Percentiles rank a stretch among this genome's conserved stretches.
These are phyloP conservation scores for Seriola dumerili DNA, from an alignment of 2,113 vertebrate genomes.

Conservation along the genomic window DNA sequence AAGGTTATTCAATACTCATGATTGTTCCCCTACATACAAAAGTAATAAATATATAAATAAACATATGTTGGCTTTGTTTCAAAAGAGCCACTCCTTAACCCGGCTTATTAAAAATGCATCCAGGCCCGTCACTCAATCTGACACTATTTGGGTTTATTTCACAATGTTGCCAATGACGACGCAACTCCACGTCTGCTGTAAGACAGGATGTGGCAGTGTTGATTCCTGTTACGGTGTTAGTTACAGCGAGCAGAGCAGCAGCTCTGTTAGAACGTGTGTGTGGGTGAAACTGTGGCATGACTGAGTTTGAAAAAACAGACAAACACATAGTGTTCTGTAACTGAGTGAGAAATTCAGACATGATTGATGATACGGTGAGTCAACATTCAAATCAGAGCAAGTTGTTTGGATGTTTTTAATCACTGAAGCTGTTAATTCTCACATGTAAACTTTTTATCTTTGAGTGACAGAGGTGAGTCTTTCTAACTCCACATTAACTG, in stretches of 20 bases:
- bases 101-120: not conserved
- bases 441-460: too few relatives aligned
- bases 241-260: slow-evolving; percentile 22
- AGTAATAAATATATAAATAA: not conserved
- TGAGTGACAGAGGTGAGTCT: too few relatives aligned
- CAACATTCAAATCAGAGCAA: too few relatives aligned
- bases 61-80: not conserved
- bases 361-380: too few relatives aligned
- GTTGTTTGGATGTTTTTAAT: too few relatives aligned
- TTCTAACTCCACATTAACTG: not conserved
- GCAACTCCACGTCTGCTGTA: slow-evolving; percentile 6
- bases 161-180: slow-evolving; percentile 66
- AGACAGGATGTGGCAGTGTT: slow-evolving; percentile 73
- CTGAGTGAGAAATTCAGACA: not conserved
- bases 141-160: slow-evolving; percentile 57
- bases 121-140: not conserved
- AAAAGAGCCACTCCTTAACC: not conserved
- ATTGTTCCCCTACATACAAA: not conserved
- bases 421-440: too few relatives aligned
- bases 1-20: not conserved
- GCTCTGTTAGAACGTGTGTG: not conserved
- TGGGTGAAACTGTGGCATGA: slow-evolving; percentile 2
- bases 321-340: not conserved
- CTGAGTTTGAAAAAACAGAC: not conserved
- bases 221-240: slow-evolving; percentile 61